phyloP scores from a whole-genome alignment of 2,888 invertebrate species.

The Druceiella hillmani region DNA sequence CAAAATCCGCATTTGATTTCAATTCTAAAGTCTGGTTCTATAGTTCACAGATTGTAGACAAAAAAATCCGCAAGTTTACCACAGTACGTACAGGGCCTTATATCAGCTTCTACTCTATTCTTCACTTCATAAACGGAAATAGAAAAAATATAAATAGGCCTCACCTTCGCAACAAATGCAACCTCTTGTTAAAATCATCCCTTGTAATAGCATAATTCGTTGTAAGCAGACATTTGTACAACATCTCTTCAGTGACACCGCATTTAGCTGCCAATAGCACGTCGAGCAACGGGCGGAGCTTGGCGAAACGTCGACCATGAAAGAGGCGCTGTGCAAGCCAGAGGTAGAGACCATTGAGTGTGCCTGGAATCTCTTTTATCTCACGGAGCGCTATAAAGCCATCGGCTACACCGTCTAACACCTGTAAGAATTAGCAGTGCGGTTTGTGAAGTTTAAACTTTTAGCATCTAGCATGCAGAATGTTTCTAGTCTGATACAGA shows the following conservation, averaged over 20 bases:
- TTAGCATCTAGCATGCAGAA: no score
- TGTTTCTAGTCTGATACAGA: no score
- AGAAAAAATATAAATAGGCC: constrained; percentile 34
- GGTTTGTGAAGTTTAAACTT: no score
- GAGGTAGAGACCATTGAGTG: constrained; percentile 88
- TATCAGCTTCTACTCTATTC: no score
- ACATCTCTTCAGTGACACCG: constrained; percentile 74
- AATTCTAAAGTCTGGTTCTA: no score
- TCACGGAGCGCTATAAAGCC: constrained; percentile 88
- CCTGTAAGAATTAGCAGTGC: constrained; percentile 32
- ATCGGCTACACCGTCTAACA: constrained; percentile 88
- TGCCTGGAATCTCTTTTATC: constrained; percentile 91
- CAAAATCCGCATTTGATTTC: no score
- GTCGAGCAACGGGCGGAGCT: constrained; percentile 77
- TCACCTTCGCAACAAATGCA: constrained; percentile 68
- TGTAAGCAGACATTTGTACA: constrained; percentile 77
- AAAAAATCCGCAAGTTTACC: no score
- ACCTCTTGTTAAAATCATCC: constrained; percentile 75
- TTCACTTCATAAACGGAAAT: background rate
- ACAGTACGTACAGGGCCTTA: no score
- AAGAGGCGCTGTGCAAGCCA: constrained; percentile 94
- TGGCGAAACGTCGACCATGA: constrained; percentile 81
- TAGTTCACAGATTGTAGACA: no score
- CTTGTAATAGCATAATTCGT: constrained; percentile 71
- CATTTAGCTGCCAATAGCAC: constrained; percentile 82